Evolutionary conservation across 2,113 vertebrate species (phyloP).

Genomic region (Petrocephalus microphthalmus): DNA sequence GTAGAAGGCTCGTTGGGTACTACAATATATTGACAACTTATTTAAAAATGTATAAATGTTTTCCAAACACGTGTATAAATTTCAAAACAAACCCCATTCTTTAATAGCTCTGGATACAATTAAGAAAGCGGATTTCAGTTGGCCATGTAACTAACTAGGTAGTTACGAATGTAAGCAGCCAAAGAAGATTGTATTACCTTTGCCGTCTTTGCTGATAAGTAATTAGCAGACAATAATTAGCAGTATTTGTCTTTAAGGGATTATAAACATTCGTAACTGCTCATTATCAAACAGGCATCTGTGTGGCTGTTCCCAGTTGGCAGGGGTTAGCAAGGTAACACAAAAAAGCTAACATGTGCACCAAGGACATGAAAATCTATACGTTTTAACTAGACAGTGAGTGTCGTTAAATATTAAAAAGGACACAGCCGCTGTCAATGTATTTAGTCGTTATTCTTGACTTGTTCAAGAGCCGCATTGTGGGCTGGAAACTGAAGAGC

Average conservation of each 20-base stretch:
- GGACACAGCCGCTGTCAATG: neutral
- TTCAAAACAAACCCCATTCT: neutral
- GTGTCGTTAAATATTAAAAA: neutral
- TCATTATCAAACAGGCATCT: neutral
- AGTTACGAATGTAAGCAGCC: neutral
- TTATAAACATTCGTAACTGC: neutral
- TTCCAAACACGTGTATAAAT: neutral
- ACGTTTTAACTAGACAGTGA: neutral
- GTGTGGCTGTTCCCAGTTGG: neutral
- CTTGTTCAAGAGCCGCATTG: neutral
- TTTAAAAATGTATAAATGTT: neutral
- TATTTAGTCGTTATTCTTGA: neutral
- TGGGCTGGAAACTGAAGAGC: neutral
- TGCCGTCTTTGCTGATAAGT: neutral
- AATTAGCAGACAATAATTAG: neutral
- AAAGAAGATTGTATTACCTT: neutral
- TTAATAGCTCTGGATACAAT: neutral
- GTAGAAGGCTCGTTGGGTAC: neutral
- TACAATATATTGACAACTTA: neutral
- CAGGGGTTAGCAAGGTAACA: neutral
- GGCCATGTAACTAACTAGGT: neutral
- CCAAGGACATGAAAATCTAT: neutral
- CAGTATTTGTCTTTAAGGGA: neutral
- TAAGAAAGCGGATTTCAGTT: neutral
- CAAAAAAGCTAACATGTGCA: neutral